A percentile compares a stretch with the other conserved stretches of the same genome.
Conservation (phyloP, 2,797 vertebrate genomes). For the Pangasius sanitwongsei region DNA sequence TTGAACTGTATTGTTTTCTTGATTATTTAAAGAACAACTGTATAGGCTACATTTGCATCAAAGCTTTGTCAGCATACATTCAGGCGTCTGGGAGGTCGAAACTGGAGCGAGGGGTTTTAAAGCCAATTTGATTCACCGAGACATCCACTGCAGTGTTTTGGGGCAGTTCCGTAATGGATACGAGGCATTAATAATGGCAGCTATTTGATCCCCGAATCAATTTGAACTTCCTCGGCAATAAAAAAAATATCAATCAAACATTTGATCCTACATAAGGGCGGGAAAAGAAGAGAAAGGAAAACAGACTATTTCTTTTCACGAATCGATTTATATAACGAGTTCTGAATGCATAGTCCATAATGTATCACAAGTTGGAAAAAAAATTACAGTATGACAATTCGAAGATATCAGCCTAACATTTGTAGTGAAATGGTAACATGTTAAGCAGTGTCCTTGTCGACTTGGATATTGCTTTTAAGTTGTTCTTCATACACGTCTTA, state of each 20-base stretch:
- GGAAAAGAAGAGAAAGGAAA: slow-evolving; percentile 57
- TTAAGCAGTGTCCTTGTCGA: slow-evolving; percentile 12
- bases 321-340: slow-evolving; percentile 55
- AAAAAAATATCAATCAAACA: slow-evolving; percentile 67
- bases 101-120: slow-evolving; percentile 47
- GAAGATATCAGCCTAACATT: slow-evolving; percentile 19
- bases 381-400: slow-evolving; percentile 37
- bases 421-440: slow-evolving; percentile 16
- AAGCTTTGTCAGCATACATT: slow-evolving; percentile 38
- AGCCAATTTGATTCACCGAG: slow-evolving; percentile 55
- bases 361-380: slow-evolving; percentile 31
- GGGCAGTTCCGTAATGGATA: slow-evolving; percentile 70
- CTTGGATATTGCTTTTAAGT: slow-evolving; percentile 50
- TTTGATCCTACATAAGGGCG: slow-evolving; percentile 67
- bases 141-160: slow-evolving; percentile 52
- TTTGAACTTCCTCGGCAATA: slow-evolving; percentile 63
- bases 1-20: slow-evolving; percentile 19
- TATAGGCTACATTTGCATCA: slow-evolving; percentile 23
- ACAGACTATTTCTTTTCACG: slow-evolving; percentile 61
- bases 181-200: slow-evolving; percentile 67
- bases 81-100: slow-evolving; percentile 51
- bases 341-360: slow-evolving; percentile 38
- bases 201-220: slow-evolving; percentile 64
- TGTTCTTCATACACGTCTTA: slow-evolving; percentile 23
- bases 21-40: slow-evolving; percentile 20